These are phyloP conservation scores for Eupithecia subfuscata DNA, from an alignment of 2,888 invertebrate species.

Conservation along the genomic window DNA sequence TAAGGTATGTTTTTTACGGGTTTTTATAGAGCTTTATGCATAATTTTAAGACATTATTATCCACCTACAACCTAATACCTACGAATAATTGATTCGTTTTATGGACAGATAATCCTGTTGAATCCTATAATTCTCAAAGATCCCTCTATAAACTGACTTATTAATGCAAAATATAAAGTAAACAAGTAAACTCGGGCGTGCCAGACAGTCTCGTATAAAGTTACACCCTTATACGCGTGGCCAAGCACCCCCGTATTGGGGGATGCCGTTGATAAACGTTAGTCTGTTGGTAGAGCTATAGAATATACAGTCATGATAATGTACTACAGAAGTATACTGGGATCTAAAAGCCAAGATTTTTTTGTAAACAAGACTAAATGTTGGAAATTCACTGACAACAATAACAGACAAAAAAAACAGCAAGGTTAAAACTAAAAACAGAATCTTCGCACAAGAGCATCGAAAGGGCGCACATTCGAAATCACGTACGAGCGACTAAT, in stretches of 20 bases:
- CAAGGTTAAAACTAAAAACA: background rate
- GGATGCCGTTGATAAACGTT: conserved; percentile 35
- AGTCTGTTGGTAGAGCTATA: conserved; percentile 30
- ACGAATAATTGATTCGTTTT: background rate
- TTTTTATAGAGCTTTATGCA: background rate
- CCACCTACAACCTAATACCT: background rate
- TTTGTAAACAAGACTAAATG: background rate
- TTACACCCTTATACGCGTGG: conserved; percentile 45
- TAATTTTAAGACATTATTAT: background rate
- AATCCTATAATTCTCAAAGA: background rate
- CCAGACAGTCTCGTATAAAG: conserved; percentile 36
- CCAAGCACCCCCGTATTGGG: conserved; percentile 36
- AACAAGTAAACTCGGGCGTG: conserved; percentile 10
- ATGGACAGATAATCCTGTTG: background rate
- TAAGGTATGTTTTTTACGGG: background rate
- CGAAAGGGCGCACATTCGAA: background rate
- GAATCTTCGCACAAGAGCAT: background rate
- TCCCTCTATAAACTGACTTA: background rate
- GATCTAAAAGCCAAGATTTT: background rate
- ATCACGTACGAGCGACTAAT: background rate
- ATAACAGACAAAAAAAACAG: background rate
- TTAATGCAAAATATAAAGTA: background rate
- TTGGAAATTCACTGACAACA: background rate
- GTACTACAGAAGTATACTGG: background rate
- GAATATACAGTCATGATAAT: background rate